Percentiles rank a stretch among this genome's conserved stretches.
These are phyloP conservation scores for Hyposoter dolosus DNA, from an alignment of 2,888 invertebrate species.

Conservation along the genomic window DNA sequence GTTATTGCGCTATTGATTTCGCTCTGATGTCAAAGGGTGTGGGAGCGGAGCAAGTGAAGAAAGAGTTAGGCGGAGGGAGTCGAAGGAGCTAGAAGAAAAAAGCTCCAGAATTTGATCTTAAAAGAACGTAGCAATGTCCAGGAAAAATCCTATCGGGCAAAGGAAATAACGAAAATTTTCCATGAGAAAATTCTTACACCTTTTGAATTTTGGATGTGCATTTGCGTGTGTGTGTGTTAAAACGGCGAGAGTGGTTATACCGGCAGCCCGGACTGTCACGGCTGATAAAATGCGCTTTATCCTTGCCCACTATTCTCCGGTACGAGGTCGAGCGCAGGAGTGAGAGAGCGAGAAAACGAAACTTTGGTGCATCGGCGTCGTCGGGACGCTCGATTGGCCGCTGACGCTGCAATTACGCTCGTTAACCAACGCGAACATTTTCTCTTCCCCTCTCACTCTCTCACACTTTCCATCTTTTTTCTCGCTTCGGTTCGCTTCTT, in stretches of 20 bases:
- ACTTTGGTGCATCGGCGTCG: slow-evolving; percentile 60
- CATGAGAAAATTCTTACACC: slow-evolving; percentile 19
- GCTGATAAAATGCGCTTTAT: slow-evolving; percentile 68
- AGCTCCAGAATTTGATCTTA: slow-evolving; percentile 27
- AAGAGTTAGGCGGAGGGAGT: not conserved
- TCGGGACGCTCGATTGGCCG: slow-evolving; percentile 65
- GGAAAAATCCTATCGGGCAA: slow-evolving; percentile 27
- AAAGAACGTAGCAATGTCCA: not conserved
- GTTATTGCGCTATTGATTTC: too few species aligned
- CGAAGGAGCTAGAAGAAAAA: not conserved
- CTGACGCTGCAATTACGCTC: slow-evolving; percentile 69
- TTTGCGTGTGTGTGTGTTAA: slow-evolving; percentile 38
- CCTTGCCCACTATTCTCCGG: slow-evolving; percentile 40
- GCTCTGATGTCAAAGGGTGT: not conserved
- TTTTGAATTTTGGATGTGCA: slow-evolving; percentile 13
- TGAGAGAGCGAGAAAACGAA: slow-evolving; percentile 21
- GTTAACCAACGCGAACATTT: slow-evolving; percentile 66
- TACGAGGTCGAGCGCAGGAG: slow-evolving; percentile 18
- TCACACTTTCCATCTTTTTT: slow-evolving; percentile 28
- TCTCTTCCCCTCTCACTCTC: slow-evolving; percentile 33
- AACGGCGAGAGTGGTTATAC: slow-evolving; percentile 51
- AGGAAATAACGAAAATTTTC: slow-evolving; percentile 18
- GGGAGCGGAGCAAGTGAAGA: not conserved
- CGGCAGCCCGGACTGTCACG: slow-evolving; percentile 58
- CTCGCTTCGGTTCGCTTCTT: slow-evolving; percentile 10